phyloP scores from a whole-genome alignment of 37 sponge, comb jelly and placozoan species.

The Mnemiopsis leidyi region DNA sequence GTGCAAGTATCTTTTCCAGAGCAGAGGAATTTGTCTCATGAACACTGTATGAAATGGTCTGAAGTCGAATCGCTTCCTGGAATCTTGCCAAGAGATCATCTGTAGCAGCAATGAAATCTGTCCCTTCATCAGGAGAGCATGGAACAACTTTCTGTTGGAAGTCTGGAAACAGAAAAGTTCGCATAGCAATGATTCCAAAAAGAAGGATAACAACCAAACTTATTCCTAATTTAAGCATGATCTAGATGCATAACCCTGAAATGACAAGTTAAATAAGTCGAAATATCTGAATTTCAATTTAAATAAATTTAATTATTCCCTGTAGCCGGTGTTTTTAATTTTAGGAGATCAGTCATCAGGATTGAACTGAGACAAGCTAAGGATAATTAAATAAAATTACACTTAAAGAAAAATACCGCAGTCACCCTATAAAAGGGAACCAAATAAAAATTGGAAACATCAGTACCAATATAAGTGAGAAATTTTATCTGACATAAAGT shows the following conservation, averaged over 20 bases:
- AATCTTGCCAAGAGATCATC: not conserved
- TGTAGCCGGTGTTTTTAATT: too few relatives aligned
- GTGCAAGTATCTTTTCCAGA: not conserved
- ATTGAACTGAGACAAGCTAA: too few relatives aligned
- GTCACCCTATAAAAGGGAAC: too few relatives aligned
- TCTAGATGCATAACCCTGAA: not conserved
- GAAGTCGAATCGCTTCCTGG: conserved; percentile 9
- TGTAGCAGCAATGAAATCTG: not conserved
- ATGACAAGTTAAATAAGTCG: too few relatives aligned
- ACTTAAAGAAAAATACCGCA: too few relatives aligned
- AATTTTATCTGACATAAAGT: too few relatives aligned
- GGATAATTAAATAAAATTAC: too few relatives aligned
- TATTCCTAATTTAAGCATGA: not conserved
- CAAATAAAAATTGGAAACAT: too few relatives aligned
- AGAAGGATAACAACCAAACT: not conserved
- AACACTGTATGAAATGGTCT: conserved; percentile 26
- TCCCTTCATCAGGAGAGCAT: conserved; percentile 40
- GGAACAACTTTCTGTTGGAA: conserved; percentile 50
- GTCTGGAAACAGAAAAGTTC: conserved; percentile 7
- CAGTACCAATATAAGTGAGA: too few relatives aligned
- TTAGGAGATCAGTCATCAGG: too few relatives aligned
- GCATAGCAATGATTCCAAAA: not conserved
- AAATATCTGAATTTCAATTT: too few relatives aligned
- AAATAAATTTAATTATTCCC: too few relatives aligned
- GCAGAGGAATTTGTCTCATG: conserved; percentile 42